Percentiles rank a stretch among this genome's conserved stretches.
phyloP scores from a whole-genome alignment of 2,797 vertebrate genomes.

The Melanotaenia pygmaea region DNA sequence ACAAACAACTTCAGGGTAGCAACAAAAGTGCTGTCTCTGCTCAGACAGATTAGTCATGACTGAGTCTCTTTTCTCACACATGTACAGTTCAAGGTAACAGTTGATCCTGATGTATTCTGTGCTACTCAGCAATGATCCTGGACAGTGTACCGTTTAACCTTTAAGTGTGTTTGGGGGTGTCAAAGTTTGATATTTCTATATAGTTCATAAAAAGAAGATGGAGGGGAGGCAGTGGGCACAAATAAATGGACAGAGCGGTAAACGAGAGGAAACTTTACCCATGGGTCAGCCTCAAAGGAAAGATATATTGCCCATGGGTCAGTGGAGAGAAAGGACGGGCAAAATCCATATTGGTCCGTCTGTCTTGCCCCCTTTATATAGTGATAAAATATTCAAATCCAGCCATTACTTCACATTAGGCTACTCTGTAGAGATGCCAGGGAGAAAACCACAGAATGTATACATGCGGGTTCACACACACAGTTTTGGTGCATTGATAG shows the following conservation, averaged over 20 bases:
- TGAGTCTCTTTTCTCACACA: conserved; percentile 36
- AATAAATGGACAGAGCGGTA: conserved; percentile 85
- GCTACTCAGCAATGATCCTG: conserved; percentile 3
- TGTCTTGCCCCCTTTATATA: conserved; percentile 86
- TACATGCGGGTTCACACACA: conserved; percentile 81
- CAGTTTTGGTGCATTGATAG: conserved; percentile 81
- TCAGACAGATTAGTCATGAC: conserved; percentile 67
- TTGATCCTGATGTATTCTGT: conserved; percentile 13
- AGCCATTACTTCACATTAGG: conserved; percentile 89
- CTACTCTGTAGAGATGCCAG: conserved; percentile 82
- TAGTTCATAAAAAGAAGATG: conserved; percentile 59
- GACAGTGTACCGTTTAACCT: conserved; percentile 3
- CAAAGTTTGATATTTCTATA: conserved; percentile 64
- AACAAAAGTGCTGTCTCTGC: conserved; percentile 47
- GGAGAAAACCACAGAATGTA: conserved; percentile 87
- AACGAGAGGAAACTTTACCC: conserved; percentile 83
- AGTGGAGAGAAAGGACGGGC: conserved; percentile 81
- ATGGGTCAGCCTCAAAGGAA: conserved; percentile 80
- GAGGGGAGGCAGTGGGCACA: conserved; percentile 73
- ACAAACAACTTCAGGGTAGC: conserved; percentile 50
- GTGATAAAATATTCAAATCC: conserved; percentile 90
- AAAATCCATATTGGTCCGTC: conserved; percentile 87
- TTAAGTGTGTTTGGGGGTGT: conserved; percentile 10
- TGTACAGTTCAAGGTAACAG: conserved; percentile 19
- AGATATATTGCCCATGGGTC: conserved; percentile 86